Base-by-base conservation (phyloP, 2,113 vertebrate species). In the Gobiocypris rarus region DNA sequence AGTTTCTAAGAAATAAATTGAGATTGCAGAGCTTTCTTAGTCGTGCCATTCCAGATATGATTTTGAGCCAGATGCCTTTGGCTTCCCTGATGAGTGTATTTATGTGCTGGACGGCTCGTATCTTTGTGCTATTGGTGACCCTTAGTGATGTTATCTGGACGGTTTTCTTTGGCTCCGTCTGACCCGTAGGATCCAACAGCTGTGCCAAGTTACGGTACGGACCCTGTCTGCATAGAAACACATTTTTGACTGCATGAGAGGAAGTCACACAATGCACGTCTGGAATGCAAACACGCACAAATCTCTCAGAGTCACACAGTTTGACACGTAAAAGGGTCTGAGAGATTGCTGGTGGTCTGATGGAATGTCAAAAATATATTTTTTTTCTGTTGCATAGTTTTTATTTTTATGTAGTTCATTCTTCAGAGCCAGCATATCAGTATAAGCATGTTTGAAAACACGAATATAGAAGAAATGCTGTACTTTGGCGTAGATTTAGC, bases 231-330 rank as follows among this genome's bases (percentile, higher is more conserved):
- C 83, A 56, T 43, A 69, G 41, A 58, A 61, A 48, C 63, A 31
- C 24, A 59, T 5, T 52, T 7, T n/a, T 48, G 38, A 87, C 76
- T 87, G 92, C 90, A 92, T 89, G 90, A 31, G 85, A 90, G 89
- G 87, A 91, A 91, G 89, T 89, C 88, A 85, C 87, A 90, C 89
- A 89, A 86, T 76, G 78, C 86, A 84, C 73, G 58, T 83, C 45
- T 70, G 87, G 89, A 93, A 93, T 92, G 88, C 88, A 90, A 92
- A 89, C 86, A 74, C 38, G 6, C 45, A 50, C 61, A 86, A 26
- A 48, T 84, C 78, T 61, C 43, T 48, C 65, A 65, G 28, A 65
- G 28, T 31, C 28, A 0, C 11, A 54, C 43, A 52, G 65, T 22
- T 70, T 15, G 9, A 34, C 38, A 61, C 50, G 13, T 63, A 61